Conservation (phyloP, 2,888 invertebrate species). For the Brenthis daphne region DNA sequence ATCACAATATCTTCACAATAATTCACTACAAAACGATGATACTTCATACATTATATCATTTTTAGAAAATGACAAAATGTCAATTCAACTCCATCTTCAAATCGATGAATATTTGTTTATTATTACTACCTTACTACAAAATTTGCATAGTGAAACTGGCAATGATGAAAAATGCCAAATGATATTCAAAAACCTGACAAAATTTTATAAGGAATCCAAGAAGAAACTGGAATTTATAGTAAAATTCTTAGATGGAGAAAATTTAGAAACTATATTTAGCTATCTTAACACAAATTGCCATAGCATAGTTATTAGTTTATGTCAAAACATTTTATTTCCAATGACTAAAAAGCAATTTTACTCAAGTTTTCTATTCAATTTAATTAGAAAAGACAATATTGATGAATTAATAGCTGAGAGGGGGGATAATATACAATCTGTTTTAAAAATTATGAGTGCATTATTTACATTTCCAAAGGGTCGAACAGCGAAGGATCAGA, state of each 20-base stretch:
- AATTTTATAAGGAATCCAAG: slow-evolving; percentile 67
- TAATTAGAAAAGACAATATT: slow-evolving; percentile 67
- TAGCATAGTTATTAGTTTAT: slow-evolving; percentile 54
- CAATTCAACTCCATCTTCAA: slow-evolving; percentile 54
- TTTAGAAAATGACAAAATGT: slow-evolving; percentile 64
- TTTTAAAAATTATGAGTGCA: slow-evolving; percentile 69
- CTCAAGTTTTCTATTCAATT: slow-evolving; percentile 62
- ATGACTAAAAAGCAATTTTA: slow-evolving; percentile 62
- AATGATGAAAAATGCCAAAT: slow-evolving; percentile 47
- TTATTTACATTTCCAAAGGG: slow-evolving; percentile 66
- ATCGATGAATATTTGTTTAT: slow-evolving; percentile 61
- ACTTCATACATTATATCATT: slow-evolving; percentile 56
- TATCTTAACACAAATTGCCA: slow-evolving; percentile 59
- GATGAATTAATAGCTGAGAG: slow-evolving; percentile 66
- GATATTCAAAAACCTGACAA: slow-evolving; percentile 56
- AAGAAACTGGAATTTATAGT: slow-evolving; percentile 69
- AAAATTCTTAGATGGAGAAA: slow-evolving; percentile 62
- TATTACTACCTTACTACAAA: slow-evolving; percentile 57
- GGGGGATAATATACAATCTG: slow-evolving; percentile 72
- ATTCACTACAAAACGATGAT: slow-evolving; percentile 54
- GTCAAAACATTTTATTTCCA: slow-evolving; percentile 65
- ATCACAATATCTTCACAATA: slow-evolving; percentile 59
- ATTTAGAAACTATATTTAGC: slow-evolving; percentile 64
- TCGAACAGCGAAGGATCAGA: slow-evolving; percentile 51
- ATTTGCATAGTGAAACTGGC: slow-evolving; percentile 47